Conservation (phyloP, 2,113 vertebrate species). For the Chloroceryle aenea region DNA sequence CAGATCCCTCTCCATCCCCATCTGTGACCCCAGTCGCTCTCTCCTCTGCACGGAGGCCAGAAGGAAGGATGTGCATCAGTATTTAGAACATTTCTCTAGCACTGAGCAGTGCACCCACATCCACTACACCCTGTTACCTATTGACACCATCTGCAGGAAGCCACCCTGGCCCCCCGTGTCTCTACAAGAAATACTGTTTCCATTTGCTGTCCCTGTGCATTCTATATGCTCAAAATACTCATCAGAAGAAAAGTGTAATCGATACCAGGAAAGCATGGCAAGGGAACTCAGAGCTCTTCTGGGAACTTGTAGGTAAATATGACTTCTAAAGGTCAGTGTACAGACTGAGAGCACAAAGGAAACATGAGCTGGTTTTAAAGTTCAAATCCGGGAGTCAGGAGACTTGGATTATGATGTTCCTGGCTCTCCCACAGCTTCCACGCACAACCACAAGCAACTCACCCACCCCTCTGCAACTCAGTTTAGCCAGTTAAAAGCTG, state of each 20-base stretch:
- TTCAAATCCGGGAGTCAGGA: constrained; percentile 47
- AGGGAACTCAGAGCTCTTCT: constrained; percentile 67
- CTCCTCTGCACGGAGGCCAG: neutral
- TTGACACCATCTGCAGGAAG: neutral
- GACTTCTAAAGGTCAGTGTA: constrained; percentile 50
- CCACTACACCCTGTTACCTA: neutral
- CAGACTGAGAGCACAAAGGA: constrained; percentile 49
- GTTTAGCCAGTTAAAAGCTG: neutral
- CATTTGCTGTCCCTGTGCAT: constrained; percentile 21
- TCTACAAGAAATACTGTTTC: constrained; percentile 9
- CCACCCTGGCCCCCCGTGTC: neutral
- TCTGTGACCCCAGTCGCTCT: neutral
- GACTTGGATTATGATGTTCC: constrained; percentile 43
- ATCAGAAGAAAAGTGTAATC: constrained; percentile 42
- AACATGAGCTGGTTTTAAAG: constrained; percentile 59
- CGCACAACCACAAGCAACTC: neutral
- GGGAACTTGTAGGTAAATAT: constrained; percentile 35
- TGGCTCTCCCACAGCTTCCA: constrained; percentile 5
- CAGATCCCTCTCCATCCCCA: neutral
- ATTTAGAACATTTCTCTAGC: neutral
- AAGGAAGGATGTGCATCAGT: neutral
- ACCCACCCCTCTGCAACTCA: neutral
- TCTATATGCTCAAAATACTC: constrained; percentile 62
- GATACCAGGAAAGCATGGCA: constrained; percentile 61
- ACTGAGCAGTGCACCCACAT: neutral